Evolutionary conservation across 1,140 invertebrate species (phyloP).

Genomic region (Drosophila malerkotliana): DNA sequence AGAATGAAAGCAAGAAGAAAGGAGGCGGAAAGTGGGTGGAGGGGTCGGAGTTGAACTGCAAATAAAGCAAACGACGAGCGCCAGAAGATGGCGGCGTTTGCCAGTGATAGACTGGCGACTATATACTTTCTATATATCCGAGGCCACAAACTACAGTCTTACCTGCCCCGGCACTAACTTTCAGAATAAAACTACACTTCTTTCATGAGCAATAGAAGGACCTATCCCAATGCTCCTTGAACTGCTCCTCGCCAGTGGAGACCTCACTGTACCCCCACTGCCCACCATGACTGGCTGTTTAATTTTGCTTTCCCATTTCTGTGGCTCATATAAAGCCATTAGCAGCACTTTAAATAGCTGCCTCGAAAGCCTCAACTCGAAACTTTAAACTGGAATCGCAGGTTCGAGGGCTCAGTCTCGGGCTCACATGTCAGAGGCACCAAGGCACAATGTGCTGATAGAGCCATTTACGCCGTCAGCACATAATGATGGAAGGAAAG

Average conservation of each 20-base stretch:
- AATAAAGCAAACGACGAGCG: slow-evolving; percentile 71
- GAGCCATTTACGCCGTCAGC: slow-evolving; percentile 81
- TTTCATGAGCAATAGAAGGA: background rate
- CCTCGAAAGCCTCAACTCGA: slow-evolving; percentile 31
- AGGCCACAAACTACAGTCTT: slow-evolving; percentile 14
- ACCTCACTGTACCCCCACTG: slow-evolving; percentile 6
- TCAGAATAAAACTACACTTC: no score
- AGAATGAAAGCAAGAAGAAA: slow-evolving; percentile 34
- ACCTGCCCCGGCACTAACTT: slow-evolving; percentile 3
- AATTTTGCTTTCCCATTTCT: slow-evolving; percentile 12
- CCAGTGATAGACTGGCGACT: slow-evolving; percentile 41
- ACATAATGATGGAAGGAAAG: slow-evolving; percentile 71
- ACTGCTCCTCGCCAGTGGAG: background rate
- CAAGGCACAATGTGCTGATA: slow-evolving; percentile 72
- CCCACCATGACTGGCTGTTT: slow-evolving; percentile 58
- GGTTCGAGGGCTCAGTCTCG: background rate
- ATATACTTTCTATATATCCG: slow-evolving; percentile 37
- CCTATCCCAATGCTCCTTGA: background rate
- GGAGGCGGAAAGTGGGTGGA: background rate
- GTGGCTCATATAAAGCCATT: slow-evolving; percentile 66
- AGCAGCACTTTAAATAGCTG: slow-evolving; percentile 64
- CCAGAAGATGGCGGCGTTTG: slow-evolving; percentile 56
- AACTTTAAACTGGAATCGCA: slow-evolving; percentile 56
- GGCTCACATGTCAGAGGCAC: slow-evolving; percentile 62
- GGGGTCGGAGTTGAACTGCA: slow-evolving; percentile 55